Percentiles rank a stretch among this genome's conserved stretches.
These are phyloP conservation scores for Empis stercorea DNA, from an alignment of 2,888 invertebrate species.

Conservation along the genomic window DNA sequence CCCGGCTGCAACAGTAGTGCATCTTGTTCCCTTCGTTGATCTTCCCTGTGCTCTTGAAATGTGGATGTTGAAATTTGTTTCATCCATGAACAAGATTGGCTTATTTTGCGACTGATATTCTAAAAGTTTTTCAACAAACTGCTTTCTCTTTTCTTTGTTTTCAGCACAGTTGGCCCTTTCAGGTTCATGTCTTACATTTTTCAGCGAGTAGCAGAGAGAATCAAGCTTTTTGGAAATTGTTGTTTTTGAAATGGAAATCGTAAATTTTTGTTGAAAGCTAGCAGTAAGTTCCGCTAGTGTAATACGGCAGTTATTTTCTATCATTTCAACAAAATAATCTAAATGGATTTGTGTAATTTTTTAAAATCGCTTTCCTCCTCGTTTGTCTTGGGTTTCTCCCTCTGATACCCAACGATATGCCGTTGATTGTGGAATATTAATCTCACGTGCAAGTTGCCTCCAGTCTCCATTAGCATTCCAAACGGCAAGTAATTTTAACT, in stretches of 20 bases:
- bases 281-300: background rate
- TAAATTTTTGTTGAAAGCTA: background rate
- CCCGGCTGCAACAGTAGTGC: background rate
- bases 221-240: background rate
- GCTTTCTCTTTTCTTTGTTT: conserved; percentile 1
- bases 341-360: background rate
- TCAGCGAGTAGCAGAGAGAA: background rate
- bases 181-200: background rate
- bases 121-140: background rate
- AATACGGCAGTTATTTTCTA: conserved; percentile 1
- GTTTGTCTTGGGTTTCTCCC: conserved; percentile 1
- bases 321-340: conserved; percentile 1
- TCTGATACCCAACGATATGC: conserved; percentile 1
- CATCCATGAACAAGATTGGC: background rate
- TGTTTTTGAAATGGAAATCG: background rate
- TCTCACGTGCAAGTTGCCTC: background rate
- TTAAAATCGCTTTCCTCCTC: background rate
- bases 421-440: conserved; percentile 2
- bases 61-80: background rate
- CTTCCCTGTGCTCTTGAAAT: background rate
- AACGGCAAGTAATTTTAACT: background rate
- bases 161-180: background rate
- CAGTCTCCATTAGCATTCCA: background rate
- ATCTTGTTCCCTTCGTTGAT: conserved; percentile 2
- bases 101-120: conserved; percentile 2